Conservation (phyloP, 2,113 vertebrate species). For the Chionis minor region DNA sequence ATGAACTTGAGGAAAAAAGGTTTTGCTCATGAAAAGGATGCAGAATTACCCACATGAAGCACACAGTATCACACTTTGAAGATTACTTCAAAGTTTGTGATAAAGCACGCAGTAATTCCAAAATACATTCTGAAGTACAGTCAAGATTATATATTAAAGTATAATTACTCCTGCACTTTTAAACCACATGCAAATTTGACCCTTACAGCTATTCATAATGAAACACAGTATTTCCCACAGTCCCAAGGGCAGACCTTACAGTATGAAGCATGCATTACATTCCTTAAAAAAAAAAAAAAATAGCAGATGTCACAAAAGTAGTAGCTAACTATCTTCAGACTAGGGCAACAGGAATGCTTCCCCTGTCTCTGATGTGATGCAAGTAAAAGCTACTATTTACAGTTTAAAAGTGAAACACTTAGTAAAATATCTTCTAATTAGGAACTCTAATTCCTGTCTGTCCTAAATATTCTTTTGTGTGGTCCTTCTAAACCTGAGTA, state of each 20-base stretch:
- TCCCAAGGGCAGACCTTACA: constrained; percentile 33
- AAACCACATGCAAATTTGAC: constrained; percentile 44
- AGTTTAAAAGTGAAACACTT: not conserved
- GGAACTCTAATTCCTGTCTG: too few species aligned
- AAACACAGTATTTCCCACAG: constrained; percentile 24
- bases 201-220: constrained; percentile 55
- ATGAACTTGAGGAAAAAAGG: not conserved
- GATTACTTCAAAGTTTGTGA: constrained; percentile 42
- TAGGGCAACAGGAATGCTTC: not conserved
- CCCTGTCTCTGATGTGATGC: not conserved
- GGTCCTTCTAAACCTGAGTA: not conserved
- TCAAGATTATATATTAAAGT: constrained; percentile 38
- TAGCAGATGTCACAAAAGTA: not conserved
- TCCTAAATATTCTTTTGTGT: not conserved
- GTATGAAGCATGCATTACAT: not conserved
- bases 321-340: not conserved
- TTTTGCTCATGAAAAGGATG: constrained; percentile 1
- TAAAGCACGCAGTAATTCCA: constrained; percentile 24
- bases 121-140: not conserved
- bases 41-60: constrained; percentile 28
- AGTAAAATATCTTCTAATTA: not conserved
- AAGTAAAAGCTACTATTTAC: not conserved
- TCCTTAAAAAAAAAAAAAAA: not conserved
- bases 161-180: constrained; percentile 47
- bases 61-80: not conserved